Percentiles rank a stretch among this genome's conserved stretches.
Conservation (phyloP, 53 echinoderm and acorn worm species). For the Crossaster papposus region DNA sequence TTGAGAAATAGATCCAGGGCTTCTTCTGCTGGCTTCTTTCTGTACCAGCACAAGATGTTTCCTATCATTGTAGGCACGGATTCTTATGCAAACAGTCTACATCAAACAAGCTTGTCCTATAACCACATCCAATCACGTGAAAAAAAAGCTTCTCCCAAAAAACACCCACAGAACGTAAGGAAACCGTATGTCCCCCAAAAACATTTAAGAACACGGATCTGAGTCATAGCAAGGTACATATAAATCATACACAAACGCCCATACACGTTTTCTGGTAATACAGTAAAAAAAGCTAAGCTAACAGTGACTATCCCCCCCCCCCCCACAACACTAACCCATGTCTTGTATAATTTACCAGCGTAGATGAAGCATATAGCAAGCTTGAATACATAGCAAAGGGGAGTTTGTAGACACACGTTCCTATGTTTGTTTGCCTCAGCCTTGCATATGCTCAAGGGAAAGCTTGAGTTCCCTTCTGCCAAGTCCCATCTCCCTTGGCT, state of each 20-base stretch:
- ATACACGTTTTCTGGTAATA: constrained; percentile 52
- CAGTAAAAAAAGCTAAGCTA: constrained; percentile 56
- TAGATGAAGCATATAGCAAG: constrained; percentile 20
- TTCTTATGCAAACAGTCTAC: constrained; percentile 46
- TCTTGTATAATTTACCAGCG: constrained; percentile 50
- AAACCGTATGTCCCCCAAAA: neutral
- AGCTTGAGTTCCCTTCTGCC: neutral
- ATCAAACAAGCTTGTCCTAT: constrained; percentile 41
- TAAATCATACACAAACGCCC: constrained; percentile 4
- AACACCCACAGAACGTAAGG: neutral
- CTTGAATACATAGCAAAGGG: constrained; percentile 21
- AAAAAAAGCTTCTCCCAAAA: constrained; percentile 6
- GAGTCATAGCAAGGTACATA: constrained; percentile 28
- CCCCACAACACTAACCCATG: neutral
- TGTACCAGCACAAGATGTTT: constrained; percentile 35
- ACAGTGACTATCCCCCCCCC: constrained; percentile 6
- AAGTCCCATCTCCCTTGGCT: neutral
- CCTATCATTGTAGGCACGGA: constrained; percentile 54
- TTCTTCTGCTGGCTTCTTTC: constrained; percentile 10
- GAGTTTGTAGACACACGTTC: constrained; percentile 62
- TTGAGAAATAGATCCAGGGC: constrained; percentile 46
- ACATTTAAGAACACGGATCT: constrained; percentile 6
- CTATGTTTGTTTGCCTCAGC: constrained; percentile 53
- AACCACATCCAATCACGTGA: constrained; percentile 23
- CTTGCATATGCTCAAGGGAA: constrained; percentile 52